These are phyloP conservation scores for Daboia siamensis DNA, from an alignment of 2,113 vertebrate genomes.

Conservation along the genomic window DNA sequence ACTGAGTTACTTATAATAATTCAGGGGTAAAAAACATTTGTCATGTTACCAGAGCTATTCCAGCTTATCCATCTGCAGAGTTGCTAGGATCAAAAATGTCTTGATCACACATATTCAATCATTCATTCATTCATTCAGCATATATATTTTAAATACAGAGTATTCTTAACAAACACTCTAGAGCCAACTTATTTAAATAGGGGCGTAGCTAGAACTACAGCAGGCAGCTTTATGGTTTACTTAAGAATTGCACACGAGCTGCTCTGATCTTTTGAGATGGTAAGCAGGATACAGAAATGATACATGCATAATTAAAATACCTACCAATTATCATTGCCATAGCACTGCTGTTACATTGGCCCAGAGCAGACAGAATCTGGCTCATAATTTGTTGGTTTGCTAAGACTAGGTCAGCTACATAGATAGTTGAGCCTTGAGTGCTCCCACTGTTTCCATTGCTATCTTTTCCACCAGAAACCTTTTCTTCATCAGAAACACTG, in stretches of 20 bases:
- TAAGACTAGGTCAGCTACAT: slow-evolving; percentile 92
- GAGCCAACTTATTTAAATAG: not conserved
- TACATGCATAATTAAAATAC: slow-evolving; percentile 52
- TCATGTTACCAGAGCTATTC: not conserved
- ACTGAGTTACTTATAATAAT: not conserved
- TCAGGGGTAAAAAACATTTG: not conserved
- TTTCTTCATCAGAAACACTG: slow-evolving; percentile 96
- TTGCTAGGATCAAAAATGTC: not conserved
- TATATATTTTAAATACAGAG: not conserved
- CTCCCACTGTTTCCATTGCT: slow-evolving; percentile 74
- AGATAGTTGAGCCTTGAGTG: slow-evolving; percentile 81
- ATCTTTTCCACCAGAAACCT: slow-evolving; percentile 95
- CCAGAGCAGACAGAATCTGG: slow-evolving; percentile 94
- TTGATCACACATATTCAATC: not conserved
- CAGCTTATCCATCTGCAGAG: not conserved
- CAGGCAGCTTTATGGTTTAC: not conserved
- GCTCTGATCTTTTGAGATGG: not conserved
- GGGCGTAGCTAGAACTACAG: not conserved
- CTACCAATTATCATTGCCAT: slow-evolving; percentile 99
- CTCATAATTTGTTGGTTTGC: slow-evolving; percentile 99
- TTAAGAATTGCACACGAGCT: not conserved
- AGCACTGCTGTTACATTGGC: slow-evolving; percentile 98
- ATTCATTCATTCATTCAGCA: not conserved
- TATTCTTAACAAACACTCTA: not conserved
- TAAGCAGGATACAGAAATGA: not conserved